These are phyloP conservation scores for Eulemur macaco DNA, from an alignment of 2,113 vertebrate species.

Conservation along the genomic window DNA sequence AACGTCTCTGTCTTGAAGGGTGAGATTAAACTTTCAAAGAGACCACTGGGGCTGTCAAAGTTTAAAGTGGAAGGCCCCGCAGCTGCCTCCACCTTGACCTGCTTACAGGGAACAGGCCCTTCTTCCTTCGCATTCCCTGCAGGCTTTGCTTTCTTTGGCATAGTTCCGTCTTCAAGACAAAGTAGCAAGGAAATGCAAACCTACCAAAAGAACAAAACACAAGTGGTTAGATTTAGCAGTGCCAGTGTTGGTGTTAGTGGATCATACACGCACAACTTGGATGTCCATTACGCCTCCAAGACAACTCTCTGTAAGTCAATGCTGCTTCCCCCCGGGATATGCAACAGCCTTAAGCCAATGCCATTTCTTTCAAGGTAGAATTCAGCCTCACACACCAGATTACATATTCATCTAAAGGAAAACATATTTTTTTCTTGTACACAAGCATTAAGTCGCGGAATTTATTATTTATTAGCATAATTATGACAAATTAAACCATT, in stretches of 20 bases:
- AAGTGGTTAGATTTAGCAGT: background rate
- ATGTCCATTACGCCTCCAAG: rapidly evolving
- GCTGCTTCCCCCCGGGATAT: background rate
- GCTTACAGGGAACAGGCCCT: constrained; percentile 76
- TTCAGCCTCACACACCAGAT: background rate
- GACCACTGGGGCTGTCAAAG: constrained; percentile 84
- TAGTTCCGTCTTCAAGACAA: constrained; percentile 72
- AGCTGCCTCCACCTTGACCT: constrained; percentile 72
- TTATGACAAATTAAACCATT: constrained; percentile 15
- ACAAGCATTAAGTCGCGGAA: background rate
- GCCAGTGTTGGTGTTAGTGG: background rate
- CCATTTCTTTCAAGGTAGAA: background rate
- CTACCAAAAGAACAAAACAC: constrained; percentile 26
- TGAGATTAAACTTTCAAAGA: constrained; percentile 91
- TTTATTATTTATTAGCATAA: background rate
- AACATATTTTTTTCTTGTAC: background rate
- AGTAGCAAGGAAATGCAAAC: background rate
- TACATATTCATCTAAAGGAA: background rate
- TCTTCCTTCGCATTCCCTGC: constrained; percentile 33
- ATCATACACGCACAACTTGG: rapidly evolving
- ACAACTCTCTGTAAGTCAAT: background rate
- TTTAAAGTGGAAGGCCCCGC: constrained; percentile 53
- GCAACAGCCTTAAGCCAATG: background rate
- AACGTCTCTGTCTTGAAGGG: constrained; percentile 88
- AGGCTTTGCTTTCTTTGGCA: constrained; percentile 86